Evolutionary conservation across 2,113 vertebrate genomes (phyloP), one percentile per base, ranked within the genome.

Genomic region (Lophius piscatorius): DNA sequence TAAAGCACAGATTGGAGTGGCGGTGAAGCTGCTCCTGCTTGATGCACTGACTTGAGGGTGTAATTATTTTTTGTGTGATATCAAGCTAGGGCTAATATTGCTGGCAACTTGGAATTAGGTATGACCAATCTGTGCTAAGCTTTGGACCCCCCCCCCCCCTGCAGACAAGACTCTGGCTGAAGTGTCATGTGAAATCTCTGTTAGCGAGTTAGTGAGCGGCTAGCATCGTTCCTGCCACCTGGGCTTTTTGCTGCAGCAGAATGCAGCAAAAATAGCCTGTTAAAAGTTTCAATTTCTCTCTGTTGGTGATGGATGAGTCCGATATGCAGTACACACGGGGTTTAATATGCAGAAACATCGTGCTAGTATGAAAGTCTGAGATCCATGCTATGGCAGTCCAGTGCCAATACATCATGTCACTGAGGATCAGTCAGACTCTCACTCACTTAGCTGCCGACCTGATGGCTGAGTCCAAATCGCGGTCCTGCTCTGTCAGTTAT

Each of bases 41-140:
- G 76, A 82, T 67, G 63, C 80, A 69, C 41, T 88, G 82, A 89
- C 88, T 90, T 68, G 40, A 76, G 88, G 87, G 82, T 84, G 71
- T 88, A 91, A 89, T 89, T 90, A 90, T 89, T 84, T n/a, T n/a
- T 85, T 61, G 70, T 73, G 67, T 65, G 78, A 81, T 81, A 89
- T 87, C 80, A 76, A 66, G 72, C 79, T 60, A 59, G 50, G 78
- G 71, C 74, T 82, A 74, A 76, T 83, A 85, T 83, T 87, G 82
- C 63, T 70, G 66, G 70, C 45, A 41, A 70, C 62, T 77, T 62
- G 64, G 74, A 86, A 79, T 83, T 76, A 67, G 62, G 74, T 70
- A 66, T 70, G 69, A 57, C 58, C 50, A 76, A 70, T 80, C 70
- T 49, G 28, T 72, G 79, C 73, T 70, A 77, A 70, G 65, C 38